phyloP scores from a whole-genome alignment of 2,113 vertebrate genomes.

The Pituophis catenifer region DNA sequence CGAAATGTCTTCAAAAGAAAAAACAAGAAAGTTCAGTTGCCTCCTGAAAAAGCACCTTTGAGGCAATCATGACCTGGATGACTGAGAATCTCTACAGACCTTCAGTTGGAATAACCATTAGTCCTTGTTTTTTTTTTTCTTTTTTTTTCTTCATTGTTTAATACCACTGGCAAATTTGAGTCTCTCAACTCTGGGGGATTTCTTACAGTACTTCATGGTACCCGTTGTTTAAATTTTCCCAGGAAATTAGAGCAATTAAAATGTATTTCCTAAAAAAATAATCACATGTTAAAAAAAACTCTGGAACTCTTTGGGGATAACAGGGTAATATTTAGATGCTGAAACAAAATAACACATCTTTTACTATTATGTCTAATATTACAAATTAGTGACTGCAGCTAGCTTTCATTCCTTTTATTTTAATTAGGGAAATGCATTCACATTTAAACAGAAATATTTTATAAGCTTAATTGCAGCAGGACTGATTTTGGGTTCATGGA shows the following conservation, averaged over 20 bases:
- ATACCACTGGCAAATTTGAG: slow-evolving; percentile 20
- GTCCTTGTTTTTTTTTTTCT: not conserved
- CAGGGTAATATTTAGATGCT: not conserved
- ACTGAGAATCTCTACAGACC: no score
- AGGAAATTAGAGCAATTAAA: not conserved
- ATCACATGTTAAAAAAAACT: not conserved
- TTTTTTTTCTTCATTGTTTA: not conserved
- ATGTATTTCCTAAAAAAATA: not conserved
- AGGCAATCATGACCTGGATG: no score
- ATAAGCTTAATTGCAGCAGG: not conserved
- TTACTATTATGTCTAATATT: not conserved
- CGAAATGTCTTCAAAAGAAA: no score
- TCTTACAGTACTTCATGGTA: not conserved
- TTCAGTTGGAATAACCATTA: not conserved
- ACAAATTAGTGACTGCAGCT: not conserved
- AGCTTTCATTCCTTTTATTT: not conserved
- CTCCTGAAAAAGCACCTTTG: no score
- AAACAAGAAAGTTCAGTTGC: no score
- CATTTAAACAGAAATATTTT: not conserved
- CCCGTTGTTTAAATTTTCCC: slow-evolving; percentile 30
- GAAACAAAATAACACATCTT: not conserved
- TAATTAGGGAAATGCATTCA: not conserved
- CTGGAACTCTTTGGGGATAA: not conserved
- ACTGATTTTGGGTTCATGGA: not conserved
- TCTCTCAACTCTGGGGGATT: not conserved